A percentile compares a stretch with the other conserved stretches of the same genome.
Evolutionary conservation across 2,888 invertebrate species (phyloP).

Genomic region (Hirtodrosophila histrioides): DNA sequence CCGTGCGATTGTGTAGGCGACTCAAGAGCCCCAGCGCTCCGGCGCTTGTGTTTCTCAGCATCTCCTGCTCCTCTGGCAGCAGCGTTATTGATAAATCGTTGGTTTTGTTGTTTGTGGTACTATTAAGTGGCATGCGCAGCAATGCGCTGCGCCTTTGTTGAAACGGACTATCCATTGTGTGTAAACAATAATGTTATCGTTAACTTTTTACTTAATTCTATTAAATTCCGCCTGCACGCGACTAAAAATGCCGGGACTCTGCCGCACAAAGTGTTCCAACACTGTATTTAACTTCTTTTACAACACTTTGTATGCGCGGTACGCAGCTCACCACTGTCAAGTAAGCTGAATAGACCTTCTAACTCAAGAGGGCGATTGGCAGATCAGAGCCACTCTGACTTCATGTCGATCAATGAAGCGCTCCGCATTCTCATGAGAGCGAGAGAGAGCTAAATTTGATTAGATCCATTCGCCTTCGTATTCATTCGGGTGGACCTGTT

Average conservation of each 20-base stretch:
- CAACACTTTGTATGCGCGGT: constrained; percentile 18
- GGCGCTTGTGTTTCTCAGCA: constrained; percentile 46
- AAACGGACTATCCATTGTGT: constrained; percentile 59
- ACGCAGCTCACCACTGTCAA: background rate
- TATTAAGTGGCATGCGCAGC: constrained; percentile 38
- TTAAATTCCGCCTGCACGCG: constrained; percentile 35
- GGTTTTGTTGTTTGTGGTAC: constrained; percentile 28
- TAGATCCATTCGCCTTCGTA: too few relatives aligned
- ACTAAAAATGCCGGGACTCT: constrained; percentile 65
- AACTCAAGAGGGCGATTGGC: too few relatives aligned
- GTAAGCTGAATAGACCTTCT: background rate
- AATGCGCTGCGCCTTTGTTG: constrained; percentile 51
- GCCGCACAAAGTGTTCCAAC: constrained; percentile 8
- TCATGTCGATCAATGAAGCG: too few relatives aligned
- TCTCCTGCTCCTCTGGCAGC: constrained; percentile 68
- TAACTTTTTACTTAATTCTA: background rate
- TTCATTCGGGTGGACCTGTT: too few relatives aligned
- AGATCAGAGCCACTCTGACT: too few relatives aligned
- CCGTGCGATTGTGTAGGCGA: constrained; percentile 38
- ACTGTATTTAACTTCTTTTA: constrained; percentile 16
- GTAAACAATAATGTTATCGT: background rate
- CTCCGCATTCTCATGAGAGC: too few relatives aligned
- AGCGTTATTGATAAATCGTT: constrained; percentile 70
- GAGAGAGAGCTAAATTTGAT: too few relatives aligned
- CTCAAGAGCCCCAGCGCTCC: constrained; percentile 29